phyloP scores from a whole-genome alignment of 2,888 invertebrate species.

The Stenurella melanura region DNA sequence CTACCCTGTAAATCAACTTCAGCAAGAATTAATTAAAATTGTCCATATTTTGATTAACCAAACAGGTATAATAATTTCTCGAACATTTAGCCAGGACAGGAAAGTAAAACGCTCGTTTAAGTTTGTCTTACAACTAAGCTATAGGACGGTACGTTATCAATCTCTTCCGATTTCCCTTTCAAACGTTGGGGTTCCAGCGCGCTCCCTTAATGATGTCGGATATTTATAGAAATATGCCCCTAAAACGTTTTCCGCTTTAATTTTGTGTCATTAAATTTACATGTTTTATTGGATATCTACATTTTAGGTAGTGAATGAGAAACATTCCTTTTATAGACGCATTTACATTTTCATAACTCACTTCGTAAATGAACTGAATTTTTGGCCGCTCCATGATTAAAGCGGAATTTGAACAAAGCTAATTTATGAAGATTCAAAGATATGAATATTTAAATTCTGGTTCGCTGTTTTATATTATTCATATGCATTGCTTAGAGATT shows the following conservation, averaged over 20 bases:
- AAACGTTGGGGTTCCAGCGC: background rate
- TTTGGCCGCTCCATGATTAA: background rate
- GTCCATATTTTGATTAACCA: too few species aligned
- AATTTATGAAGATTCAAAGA: background rate
- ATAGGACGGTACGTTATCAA: constrained; percentile 9
- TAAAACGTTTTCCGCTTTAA: constrained; percentile 14
- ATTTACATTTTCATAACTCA: background rate
- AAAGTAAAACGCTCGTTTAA: background rate
- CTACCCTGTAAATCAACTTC: too few species aligned
- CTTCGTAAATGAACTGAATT: background rate
- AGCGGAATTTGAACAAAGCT: background rate
- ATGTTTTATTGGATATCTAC: background rate
- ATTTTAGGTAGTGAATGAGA: background rate
- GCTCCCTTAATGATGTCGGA: constrained; percentile 24
- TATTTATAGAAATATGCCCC: constrained; percentile 23
- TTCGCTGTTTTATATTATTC: too few species aligned
- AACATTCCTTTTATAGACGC: background rate
- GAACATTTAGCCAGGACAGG: background rate
- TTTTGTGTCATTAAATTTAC: constrained; percentile 18
- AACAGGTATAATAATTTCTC: too few species aligned
- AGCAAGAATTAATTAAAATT: too few species aligned
- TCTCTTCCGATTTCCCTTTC: constrained; percentile 19
- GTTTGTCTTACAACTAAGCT: background rate
- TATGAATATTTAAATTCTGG: too few species aligned
- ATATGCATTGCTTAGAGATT: too few species aligned